phyloP scores from a whole-genome alignment of 2,113 vertebrate genomes.

The Corythornis cristatus region DNA sequence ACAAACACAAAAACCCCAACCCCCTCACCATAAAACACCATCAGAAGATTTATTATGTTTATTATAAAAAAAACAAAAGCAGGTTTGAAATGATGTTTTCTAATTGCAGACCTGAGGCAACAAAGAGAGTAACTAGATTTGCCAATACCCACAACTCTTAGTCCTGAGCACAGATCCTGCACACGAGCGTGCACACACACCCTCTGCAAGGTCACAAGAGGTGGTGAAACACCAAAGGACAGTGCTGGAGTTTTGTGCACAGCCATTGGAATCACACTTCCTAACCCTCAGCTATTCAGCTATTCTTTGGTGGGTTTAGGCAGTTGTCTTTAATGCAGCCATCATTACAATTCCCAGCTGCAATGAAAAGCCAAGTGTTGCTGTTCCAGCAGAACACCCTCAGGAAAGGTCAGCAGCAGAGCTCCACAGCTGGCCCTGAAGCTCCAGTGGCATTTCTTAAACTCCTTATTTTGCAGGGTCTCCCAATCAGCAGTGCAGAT shows the following conservation, averaged over 20 bases:
- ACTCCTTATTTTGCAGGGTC: neutral
- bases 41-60: neutral
- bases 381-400: neutral
- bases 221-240: neutral
- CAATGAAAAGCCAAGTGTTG: neutral
- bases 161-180: neutral
- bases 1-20: too few species aligned
- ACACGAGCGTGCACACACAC: neutral
- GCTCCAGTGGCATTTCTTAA: neutral
- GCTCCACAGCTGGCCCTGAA: neutral
- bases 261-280: neutral
- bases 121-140: neutral
- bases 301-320: neutral
- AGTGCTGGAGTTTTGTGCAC: neutral
- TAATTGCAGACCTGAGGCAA: neutral
- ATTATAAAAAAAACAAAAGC: neutral
- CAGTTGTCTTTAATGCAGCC: neutral
- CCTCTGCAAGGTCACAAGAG: neutral
- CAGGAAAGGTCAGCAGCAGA: neutral
- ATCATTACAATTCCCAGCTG: neutral
- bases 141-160: neutral
- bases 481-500: neutral
- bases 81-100: neutral
- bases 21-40: too few species aligned
- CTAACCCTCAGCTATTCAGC: neutral